Evolutionary conservation across 2,888 invertebrate species (phyloP).

Genomic region (Zootermopsis nevadensis): DNA sequence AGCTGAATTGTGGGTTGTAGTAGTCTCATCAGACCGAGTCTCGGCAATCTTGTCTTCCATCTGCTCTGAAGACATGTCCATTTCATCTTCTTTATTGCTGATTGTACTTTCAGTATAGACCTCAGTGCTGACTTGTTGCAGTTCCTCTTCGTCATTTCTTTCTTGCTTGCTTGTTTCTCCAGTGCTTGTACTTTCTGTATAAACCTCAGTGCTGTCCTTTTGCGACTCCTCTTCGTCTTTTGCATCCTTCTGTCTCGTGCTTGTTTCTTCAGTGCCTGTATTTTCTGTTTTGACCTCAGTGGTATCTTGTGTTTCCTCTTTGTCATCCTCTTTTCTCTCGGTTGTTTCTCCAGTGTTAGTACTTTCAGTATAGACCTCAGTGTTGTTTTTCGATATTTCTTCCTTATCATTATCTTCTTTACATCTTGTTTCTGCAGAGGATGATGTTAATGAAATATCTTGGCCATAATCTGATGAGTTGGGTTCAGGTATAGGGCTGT

Average conservation of each 20-base stretch:
- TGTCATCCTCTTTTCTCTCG: not conserved
- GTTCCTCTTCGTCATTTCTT: not conserved
- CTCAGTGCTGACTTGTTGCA: not conserved
- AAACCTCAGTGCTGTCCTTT: not conserved
- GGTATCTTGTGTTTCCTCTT: not conserved
- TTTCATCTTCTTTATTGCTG: not conserved
- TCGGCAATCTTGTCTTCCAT: not conserved
- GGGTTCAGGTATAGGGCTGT: not conserved
- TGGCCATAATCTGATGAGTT: not conserved
- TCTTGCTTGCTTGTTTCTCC: not conserved
- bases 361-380: not conserved
- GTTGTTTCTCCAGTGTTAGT: not conserved
- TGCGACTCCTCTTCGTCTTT: not conserved
- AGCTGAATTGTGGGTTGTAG: too few relatives aligned
- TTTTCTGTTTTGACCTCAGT: not conserved
- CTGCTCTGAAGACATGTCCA: not conserved
- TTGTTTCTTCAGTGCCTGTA: not conserved
- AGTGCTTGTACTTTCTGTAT: not conserved
- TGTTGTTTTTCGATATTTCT: not conserved
- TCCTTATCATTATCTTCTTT: not conserved
- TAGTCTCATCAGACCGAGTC: too few relatives aligned
- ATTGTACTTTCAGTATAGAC: not conserved
- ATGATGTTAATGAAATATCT: not conserved
- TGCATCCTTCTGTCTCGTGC: not conserved
- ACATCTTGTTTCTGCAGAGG: not conserved